phyloP scores from a whole-genome alignment of 2,113 vertebrate species.

The Platycercus adscitus region DNA sequence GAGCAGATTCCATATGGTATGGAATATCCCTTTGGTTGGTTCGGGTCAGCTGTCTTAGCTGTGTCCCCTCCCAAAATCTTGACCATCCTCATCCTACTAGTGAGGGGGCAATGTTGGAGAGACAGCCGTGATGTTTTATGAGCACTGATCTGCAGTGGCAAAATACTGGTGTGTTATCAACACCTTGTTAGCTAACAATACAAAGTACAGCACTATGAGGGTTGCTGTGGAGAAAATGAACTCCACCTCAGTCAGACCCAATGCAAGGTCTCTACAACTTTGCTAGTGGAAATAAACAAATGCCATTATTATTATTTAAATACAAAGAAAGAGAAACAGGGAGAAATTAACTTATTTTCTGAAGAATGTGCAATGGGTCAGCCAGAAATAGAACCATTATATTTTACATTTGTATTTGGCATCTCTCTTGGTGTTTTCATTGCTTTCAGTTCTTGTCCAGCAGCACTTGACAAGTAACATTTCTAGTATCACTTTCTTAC shows the following conservation, averaged over 20 bases:
- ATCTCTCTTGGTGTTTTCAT: neutral
- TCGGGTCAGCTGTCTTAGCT: neutral
- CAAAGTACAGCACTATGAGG: neutral
- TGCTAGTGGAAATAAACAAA: neutral
- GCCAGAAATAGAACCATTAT: neutral
- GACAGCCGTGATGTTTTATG: neutral
- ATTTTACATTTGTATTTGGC: neutral
- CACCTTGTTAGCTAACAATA: neutral
- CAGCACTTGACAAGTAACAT: neutral
- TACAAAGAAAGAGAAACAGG: neutral
- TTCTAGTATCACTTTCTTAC: neutral
- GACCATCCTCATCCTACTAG: neutral
- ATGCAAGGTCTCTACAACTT: neutral
- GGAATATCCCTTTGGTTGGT: neutral
- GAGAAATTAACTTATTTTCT: neutral
- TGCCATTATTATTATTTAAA: neutral
- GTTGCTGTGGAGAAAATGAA: neutral
- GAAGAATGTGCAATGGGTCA: neutral
- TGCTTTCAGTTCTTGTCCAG: neutral
- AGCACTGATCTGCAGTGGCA: neutral
- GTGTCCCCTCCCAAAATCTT: neutral
- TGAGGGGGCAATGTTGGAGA: neutral
- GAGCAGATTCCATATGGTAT: no score
- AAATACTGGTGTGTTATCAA: neutral
- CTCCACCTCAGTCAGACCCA: neutral